A percentile compares a stretch with the other conserved stretches of the same genome.
Conservation (phyloP, 2,888 invertebrate species). For the Campoplex nolae region DNA sequence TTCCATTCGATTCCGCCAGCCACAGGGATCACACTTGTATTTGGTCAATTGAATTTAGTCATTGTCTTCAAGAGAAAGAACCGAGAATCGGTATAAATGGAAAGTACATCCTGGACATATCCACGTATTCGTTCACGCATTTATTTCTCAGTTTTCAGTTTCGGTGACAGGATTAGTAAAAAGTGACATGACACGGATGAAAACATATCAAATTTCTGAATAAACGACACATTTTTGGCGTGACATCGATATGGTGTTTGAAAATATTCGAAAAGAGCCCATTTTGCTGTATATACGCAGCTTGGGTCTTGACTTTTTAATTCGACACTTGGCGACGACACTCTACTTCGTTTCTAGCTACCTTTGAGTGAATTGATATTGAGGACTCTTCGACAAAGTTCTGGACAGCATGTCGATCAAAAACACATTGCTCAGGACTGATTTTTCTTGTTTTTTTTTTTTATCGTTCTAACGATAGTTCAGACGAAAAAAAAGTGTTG, state of each 20-base stretch:
- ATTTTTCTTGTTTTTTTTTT: neutral
- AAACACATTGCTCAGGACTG: neutral
- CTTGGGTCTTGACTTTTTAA: too few relatives aligned
- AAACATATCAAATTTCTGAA: too few relatives aligned
- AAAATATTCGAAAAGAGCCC: too few relatives aligned
- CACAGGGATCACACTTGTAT: slow-evolving; percentile 3
- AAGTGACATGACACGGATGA: too few relatives aligned
- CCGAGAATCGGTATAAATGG: neutral
- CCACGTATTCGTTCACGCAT: neutral
- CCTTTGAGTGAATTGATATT: slow-evolving; percentile 13
- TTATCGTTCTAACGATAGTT: too few relatives aligned
- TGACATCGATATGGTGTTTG: too few relatives aligned
- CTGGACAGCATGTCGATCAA: neutral
- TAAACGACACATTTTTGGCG: too few relatives aligned
- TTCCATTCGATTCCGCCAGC: slow-evolving; percentile 2
- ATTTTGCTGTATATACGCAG: too few relatives aligned
- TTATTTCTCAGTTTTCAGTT: neutral
- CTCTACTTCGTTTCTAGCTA: too few relatives aligned
- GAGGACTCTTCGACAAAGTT: neutral
- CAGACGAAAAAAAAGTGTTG: too few relatives aligned
- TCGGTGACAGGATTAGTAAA: neutral
- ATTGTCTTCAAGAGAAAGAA: slow-evolving; percentile 2
- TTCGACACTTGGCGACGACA: too few relatives aligned
- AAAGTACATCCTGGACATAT: neutral
- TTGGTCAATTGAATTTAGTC: slow-evolving; percentile 28